Base-by-base conservation (phyloP, 2,888 invertebrate genomes). In the Congeria kusceri region DNA sequence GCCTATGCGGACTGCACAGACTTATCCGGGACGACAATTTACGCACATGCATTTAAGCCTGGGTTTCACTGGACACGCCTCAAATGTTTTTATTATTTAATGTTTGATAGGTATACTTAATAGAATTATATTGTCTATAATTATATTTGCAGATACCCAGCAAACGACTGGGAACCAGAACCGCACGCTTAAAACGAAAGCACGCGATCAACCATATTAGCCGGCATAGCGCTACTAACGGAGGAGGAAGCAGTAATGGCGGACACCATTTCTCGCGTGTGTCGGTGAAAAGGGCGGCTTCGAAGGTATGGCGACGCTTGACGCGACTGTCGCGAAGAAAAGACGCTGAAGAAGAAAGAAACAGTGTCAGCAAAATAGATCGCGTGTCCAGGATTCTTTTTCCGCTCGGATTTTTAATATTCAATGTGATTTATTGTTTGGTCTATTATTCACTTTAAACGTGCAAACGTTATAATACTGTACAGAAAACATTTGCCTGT, bases 341-440 rank as follows among this genome's bases (percentile, higher is more conserved):
- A 28, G 32, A 58, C 58, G 64, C 56, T 28, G 75, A 83, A 64
- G 57, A 72, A 70, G 20, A 77, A 79, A 67, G 83, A 0, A 96
- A 97, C 3, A 96, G 96, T 75, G 96, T 97, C 3, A 96, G 96
- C 75, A 96, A 96, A 93, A 96, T 97, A 81, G 97, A 97, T 93
- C 95, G 96, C 87, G 96, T 96, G 0, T 96, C 98, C 0, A 94
- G 97, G 53, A 94, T 97, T 46, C 95, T 96, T 39, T 97, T 97
- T 91, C 97, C 97, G 1, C 95, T 97, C 15, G 97, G 97, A 0
- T 98, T 98, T 92, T 96, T 96, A 0, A 93, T 97, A 0, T 96
- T 98, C 82, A 98, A 98, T 93, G 94, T 98, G 67, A 95, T 96
- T 91, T 98, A 98, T 94, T 98, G 98, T 98, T 77, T 86, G 46